phyloP scores from a whole-genome alignment of 2,797 vertebrate species.

The Lophius americanus region DNA sequence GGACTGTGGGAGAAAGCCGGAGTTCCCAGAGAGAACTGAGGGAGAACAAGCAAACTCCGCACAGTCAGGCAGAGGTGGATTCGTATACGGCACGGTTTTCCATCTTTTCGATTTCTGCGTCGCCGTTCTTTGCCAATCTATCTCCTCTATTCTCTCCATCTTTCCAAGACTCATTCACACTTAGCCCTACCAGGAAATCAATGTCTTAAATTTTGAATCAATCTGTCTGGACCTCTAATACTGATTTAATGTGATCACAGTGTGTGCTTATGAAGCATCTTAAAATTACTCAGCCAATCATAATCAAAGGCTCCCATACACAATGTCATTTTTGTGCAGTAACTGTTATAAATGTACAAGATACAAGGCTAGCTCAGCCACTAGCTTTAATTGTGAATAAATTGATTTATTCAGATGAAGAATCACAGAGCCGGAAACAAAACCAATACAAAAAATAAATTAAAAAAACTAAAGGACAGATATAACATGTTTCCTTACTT shows the following conservation, averaged over 20 bases:
- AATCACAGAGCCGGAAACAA: slow-evolving; percentile 7
- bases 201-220: neutral
- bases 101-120: no score
- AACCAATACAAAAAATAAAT: neutral
- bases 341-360: no score
- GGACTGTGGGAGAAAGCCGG: no score
- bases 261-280: neutral
- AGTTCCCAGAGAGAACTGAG: no score
- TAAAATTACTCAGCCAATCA: neutral
- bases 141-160: neutral
- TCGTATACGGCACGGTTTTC: no score
- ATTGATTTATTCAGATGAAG: slow-evolving; percentile 3
- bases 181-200: neutral
- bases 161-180: neutral
- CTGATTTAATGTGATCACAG: neutral
- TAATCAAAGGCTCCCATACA: neutral
- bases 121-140: no score
- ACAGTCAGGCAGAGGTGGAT: no score
- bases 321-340: neutral
- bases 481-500: slow-evolving; percentile 87
- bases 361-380: no score
- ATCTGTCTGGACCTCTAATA: neutral
- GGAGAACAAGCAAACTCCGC: no score
- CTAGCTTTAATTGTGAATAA: neutral
- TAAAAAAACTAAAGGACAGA: slow-evolving; percentile 3